Percentiles rank a stretch among this genome's conserved stretches.
Conservation (phyloP, 2,797 vertebrate genomes). For the Antennarius maculatus region DNA sequence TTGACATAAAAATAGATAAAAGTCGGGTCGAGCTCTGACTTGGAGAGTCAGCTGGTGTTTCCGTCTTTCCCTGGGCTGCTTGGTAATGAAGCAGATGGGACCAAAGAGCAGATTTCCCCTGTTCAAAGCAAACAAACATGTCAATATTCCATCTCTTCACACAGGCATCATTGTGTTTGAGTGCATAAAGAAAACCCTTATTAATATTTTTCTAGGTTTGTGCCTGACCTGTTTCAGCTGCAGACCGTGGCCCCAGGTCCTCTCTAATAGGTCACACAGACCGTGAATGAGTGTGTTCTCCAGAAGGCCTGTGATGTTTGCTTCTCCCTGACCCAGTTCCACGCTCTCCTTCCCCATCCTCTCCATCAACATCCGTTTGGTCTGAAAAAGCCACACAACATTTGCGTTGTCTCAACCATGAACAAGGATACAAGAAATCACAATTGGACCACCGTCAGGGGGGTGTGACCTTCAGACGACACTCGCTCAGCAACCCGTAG, state of each 20-base stretch:
- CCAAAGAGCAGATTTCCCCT: slow-evolving; percentile 98
- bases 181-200: slow-evolving; percentile 1
- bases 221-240: slow-evolving; percentile 93
- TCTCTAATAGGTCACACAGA: slow-evolving; percentile 95
- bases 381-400: slow-evolving; percentile 74
- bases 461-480: slow-evolving; percentile 91
- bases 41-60: slow-evolving; percentile 85
- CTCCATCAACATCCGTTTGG: slow-evolving; percentile 97
- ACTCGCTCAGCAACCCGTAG: slow-evolving; percentile 94
- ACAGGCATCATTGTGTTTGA: not conserved
- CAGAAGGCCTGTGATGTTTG: slow-evolving; percentile 93
- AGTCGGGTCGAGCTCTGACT: slow-evolving; percentile 75
- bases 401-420: not conserved
- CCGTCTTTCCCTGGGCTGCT: slow-evolving; percentile 88
- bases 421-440: not conserved
- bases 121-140: slow-evolving; percentile 36
- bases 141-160: slow-evolving; percentile 11
- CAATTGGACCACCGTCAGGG: no score
- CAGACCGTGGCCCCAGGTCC: slow-evolving; percentile 97
- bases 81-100: slow-evolving; percentile 96
- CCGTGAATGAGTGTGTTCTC: slow-evolving; percentile 96
- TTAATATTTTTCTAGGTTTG: slow-evolving; percentile 12
- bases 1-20: slow-evolving; percentile 4
- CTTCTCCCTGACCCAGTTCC: slow-evolving; percentile 94
- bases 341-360: slow-evolving; percentile 95